Conservation (phyloP, 2,797 vertebrate genomes). For the Fundulus diaphanus region DNA sequence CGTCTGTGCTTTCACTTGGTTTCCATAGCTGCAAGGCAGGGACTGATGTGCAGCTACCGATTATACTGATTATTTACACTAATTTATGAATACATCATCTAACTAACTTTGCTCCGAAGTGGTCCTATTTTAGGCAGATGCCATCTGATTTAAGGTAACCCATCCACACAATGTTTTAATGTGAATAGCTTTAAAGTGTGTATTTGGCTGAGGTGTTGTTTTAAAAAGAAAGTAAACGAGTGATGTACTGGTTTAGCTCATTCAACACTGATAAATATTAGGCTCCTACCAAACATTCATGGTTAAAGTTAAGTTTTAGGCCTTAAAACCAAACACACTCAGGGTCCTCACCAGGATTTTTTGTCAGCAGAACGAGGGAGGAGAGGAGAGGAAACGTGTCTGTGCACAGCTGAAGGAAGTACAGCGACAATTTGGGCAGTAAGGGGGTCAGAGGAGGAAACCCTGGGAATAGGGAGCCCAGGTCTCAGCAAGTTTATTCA, state of each 20-base stretch:
- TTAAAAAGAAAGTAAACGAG: background rate
- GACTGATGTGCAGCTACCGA: slow-evolving; percentile 58
- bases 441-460: no score
- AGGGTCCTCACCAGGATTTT: no score
- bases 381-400: no score
- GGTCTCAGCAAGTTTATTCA: no score
- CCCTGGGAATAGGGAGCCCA: no score
- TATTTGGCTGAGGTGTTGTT: background rate
- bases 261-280: background rate
- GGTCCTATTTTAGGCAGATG: slow-evolving; percentile 42
- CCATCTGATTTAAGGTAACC: slow-evolving; percentile 13
- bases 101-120: slow-evolving; percentile 31
- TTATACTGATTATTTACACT: slow-evolving; percentile 71
- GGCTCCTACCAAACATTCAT: no score
- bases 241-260: background rate
- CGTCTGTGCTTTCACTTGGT: slow-evolving; percentile 53
- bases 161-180: background rate
- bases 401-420: no score
- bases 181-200: background rate
- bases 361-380: no score
- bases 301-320: no score
- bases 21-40: slow-evolving; percentile 64
- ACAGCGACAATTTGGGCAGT: no score
- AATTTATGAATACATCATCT: slow-evolving; percentile 65
- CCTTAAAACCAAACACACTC: no score